Evolutionary conservation across 1,140 invertebrate species (phyloP), one percentile per base, ranked within the genome.

Genomic region (Harlomillsia oculata): DNA sequence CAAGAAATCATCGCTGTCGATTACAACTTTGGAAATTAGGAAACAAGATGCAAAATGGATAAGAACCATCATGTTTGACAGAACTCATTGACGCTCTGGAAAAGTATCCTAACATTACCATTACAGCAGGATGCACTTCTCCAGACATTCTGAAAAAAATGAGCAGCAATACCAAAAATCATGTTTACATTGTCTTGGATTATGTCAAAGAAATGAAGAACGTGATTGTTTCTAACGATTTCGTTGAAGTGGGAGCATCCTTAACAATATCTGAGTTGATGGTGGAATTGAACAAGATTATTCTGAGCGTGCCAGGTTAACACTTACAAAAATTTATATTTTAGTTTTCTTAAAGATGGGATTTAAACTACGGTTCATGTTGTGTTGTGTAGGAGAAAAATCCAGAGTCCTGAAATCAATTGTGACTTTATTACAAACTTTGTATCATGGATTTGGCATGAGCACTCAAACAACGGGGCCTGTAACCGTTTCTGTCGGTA

Each of bases 251-350:
- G 14, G 59, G 59, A 43, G 48, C 53, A 21, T 34, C 53, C 1
- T n/a, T 56, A 2, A 60, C 59, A 13, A 52, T 60, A 50, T 25
- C 18, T 18, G 59, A 60, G 37, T 32, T 53, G 48, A 25, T 55
- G 2, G 20, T 32, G 5, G 26, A 51, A 26, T 16, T 56, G 6
- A 32, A 56, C 4, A 34, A 36, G 16, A 4, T 16, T 2, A 56
- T 60, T 18, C 9, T 2, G 11, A 29, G 21, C 2, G 14, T 56
- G 8, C 23, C 39, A 25, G 53, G 53, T 60, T 29, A 21, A 41
- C 14, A 37, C 9, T n/a, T 20, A 39, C 4, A 52, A 2, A 32
- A 44, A 44, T 30, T 32, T 1, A 25, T n/a, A 41, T 23, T 36
- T 25, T 1, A 1, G 21, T 21, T 32, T 48, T 20, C 3, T 11